Percentiles rank a stretch among this genome's conserved stretches.
Conservation (phyloP, 2,797 vertebrate genomes). For the Coranthus polyacanthus region DNA sequence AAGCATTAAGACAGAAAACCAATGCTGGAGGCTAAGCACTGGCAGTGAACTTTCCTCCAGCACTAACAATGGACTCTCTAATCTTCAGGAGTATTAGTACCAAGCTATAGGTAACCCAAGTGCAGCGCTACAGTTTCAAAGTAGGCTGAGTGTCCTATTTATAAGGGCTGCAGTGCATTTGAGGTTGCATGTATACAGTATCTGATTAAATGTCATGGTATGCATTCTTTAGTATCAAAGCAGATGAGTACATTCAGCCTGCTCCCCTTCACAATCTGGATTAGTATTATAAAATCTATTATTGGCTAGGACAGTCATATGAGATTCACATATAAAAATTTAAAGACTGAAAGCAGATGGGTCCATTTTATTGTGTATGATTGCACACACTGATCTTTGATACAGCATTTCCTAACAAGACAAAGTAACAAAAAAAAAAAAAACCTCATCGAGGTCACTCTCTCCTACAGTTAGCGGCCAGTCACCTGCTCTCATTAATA, state of each 20-base stretch:
- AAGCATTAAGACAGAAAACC: slow-evolving; percentile 33
- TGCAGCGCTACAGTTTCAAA: slow-evolving; percentile 37
- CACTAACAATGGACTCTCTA: slow-evolving; percentile 44
- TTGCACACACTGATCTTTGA: slow-evolving; percentile 11
- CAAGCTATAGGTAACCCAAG: slow-evolving; percentile 46
- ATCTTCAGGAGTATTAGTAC: slow-evolving; percentile 21
- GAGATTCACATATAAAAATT: slow-evolving; percentile 6
- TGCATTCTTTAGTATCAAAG: slow-evolving; percentile 23
- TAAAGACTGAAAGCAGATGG: neutral
- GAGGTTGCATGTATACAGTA: slow-evolving; percentile 15
- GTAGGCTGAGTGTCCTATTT: slow-evolving; percentile 5
- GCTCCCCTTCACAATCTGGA: neutral
- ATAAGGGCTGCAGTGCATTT: slow-evolving; percentile 20
- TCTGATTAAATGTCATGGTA: slow-evolving; percentile 21
- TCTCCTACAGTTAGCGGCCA: slow-evolving; percentile 73
- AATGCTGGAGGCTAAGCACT: slow-evolving; percentile 14
- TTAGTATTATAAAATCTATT: slow-evolving; percentile 10
- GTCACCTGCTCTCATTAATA: slow-evolving; percentile 84
- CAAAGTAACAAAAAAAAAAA: slow-evolving; percentile 28
- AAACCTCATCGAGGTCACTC: slow-evolving; percentile 66
- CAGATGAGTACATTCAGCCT: slow-evolving; percentile 12
- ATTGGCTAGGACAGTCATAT: slow-evolving; percentile 1
- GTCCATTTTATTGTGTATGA: slow-evolving; percentile 21
- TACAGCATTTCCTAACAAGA: slow-evolving; percentile 42
- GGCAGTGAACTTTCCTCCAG: slow-evolving; percentile 43